These are phyloP conservation scores for Leuciscus idus DNA, from an alignment of 2,113 vertebrate species.

Conservation along the genomic window DNA sequence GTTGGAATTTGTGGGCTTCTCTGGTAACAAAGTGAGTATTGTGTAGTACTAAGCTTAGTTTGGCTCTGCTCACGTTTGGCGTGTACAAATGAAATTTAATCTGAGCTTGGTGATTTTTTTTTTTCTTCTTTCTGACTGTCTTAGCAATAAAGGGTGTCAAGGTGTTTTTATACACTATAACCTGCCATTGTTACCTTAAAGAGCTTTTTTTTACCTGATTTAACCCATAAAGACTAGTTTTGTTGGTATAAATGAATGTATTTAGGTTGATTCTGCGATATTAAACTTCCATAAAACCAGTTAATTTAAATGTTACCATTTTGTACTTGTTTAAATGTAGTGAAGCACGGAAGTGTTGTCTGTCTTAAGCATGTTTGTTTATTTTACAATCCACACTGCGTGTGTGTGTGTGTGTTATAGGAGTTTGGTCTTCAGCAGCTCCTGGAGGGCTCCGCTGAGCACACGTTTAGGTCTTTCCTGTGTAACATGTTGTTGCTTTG, in stretches of 20 bases:
- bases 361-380: not conserved
- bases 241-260: too few species aligned
- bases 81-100: not conserved
- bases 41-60: conserved; percentile 2
- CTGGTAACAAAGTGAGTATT: conserved; percentile 91
- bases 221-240: too few species aligned
- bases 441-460: conserved; percentile 86
- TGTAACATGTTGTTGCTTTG: conserved; percentile 96
- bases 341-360: not conserved
- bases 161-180: not conserved
- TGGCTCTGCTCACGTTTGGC: not conserved
- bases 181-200: too few species aligned
- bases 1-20: conserved; percentile 95
- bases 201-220: too few species aligned
- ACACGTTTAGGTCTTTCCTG: conserved; percentile 92
- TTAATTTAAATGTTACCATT: too few species aligned
- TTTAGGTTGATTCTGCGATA: too few species aligned
- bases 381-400: not conserved
- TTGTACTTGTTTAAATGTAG: not conserved
- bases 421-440: conserved; percentile 93
- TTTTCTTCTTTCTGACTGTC: not conserved
- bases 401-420: conserved; percentile 69
- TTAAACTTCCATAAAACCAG: too few species aligned
- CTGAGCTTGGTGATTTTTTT: not conserved
- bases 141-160: not conserved